These are phyloP conservation scores for Butastur rufipennis DNA, from an alignment of 2,113 vertebrate species.

Conservation along the genomic window DNA sequence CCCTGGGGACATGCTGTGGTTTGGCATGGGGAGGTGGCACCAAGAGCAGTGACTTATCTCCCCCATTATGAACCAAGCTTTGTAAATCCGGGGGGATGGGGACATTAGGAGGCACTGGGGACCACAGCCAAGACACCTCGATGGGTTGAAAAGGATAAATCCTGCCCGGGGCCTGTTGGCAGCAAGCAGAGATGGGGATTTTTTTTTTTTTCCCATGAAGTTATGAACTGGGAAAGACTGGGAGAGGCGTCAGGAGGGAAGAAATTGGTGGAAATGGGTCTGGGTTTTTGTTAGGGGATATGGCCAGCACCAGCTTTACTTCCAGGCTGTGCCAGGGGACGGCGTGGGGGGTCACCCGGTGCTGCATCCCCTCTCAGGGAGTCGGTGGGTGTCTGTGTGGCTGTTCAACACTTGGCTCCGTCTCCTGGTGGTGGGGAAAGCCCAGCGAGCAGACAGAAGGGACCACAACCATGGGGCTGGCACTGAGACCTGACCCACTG, in stretches of 20 bases:
- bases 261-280: neutral
- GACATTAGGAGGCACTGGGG: neutral
- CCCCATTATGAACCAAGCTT: neutral
- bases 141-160: neutral
- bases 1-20: neutral
- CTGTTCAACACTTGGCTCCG: accelerated
- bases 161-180: neutral
- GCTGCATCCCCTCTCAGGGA: accelerated
- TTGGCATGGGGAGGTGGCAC: neutral
- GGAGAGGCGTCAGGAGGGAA: neutral
- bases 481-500: neutral
- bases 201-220: neutral
- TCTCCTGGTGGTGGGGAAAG: neutral
- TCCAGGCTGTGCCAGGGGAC: neutral
- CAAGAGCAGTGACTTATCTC: neutral
- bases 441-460: accelerated
- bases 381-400: accelerated
- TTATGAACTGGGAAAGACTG: neutral
- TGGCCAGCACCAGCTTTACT: neutral
- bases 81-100: neutral
- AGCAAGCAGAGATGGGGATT: neutral
- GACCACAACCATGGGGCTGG: neutral
- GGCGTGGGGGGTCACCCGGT: neutral
- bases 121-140: accelerated
- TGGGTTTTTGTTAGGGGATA: neutral